Percentiles rank a stretch among this genome's conserved stretches.
Evolutionary conservation across 2,888 invertebrate species (phyloP).

Genomic region (Hydrotaea cyrtoneurina): DNA sequence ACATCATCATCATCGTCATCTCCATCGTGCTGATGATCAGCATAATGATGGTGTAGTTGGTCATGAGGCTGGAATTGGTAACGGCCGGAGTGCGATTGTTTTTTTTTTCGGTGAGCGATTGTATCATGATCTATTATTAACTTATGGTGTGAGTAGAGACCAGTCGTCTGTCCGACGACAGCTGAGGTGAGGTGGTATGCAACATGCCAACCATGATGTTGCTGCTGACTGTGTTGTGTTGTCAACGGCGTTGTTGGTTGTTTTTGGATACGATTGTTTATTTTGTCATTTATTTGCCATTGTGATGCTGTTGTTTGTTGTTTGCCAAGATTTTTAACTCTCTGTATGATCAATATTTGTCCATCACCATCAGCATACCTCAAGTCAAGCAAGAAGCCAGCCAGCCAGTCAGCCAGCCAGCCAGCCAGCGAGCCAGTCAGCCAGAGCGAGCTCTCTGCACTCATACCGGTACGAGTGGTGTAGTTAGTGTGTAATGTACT

Average conservation of each 20-base stretch:
- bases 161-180: neutral
- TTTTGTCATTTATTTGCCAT: slow-evolving; percentile 63
- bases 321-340: slow-evolving; percentile 65
- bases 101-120: slow-evolving; percentile 29
- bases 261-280: slow-evolving; percentile 35
- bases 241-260: slow-evolving; percentile 5
- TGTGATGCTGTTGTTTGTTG: slow-evolving; percentile 47
- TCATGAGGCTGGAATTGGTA: neutral
- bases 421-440: neutral
- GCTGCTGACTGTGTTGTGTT: neutral
- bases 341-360: slow-evolving; percentile 63
- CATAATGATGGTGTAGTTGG: neutral
- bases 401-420: neutral
- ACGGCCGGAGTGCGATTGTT: neutral
- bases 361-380: slow-evolving; percentile 61
- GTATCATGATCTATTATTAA: slow-evolving; percentile 58
- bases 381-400: slow-evolving; percentile 50
- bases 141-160: slow-evolving; percentile 16
- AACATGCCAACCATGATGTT: slow-evolving; percentile 28
- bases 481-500: neutral
- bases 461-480: slow-evolving; percentile 31
- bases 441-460: slow-evolving; percentile 7
- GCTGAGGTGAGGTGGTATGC: slow-evolving; percentile 19
- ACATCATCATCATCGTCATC: neutral
- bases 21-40: neutral